Evolutionary conservation across 2,888 invertebrate species (phyloP), one percentile per base, ranked within the genome.

Genomic region (Idaea straminata): DNA sequence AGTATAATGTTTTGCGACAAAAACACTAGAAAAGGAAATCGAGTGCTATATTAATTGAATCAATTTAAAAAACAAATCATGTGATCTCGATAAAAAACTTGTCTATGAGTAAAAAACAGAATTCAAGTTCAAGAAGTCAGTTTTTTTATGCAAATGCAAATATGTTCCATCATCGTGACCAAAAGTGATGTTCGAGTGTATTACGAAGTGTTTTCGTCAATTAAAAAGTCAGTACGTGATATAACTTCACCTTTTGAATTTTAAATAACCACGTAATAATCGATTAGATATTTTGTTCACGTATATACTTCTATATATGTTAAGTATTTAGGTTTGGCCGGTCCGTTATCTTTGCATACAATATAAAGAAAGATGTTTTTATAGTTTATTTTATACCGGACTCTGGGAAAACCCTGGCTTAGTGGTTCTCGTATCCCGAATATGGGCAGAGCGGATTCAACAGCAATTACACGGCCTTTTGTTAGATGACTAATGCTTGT

Each of bases 241-340:
- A 74, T 79, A 78, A 81, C 71, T 73, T 72, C 69, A 72, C 74
- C 70, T 71, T 77, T 80, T 77, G 72, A 75, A 70, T 76, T 74
- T 76, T 74, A 77, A 79, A 78, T 74, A 70, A 72, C 76, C 83
- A 83, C 81, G 83, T 84, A 83, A 81, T 75, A 65, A 70, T 73
- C 66, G 69, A 75, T 79, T 78, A 69, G 71, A 72, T 64, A 83
- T 79, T 78, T 79, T 74, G 70, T 73, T 71, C 80, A 77, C 84
- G 84, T 80, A 73, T 74, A 65, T 71, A 47, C 47, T 47, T 47
- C 47, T 47, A 47, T 47, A 10, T 38, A 47, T 47, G 47, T 47
- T 47, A 47, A 47, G 47, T 47, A 72, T 75, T 69, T 77, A 77
- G 74, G 80, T 82, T 78, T 79, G 81, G 76, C 73, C 78, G 70